Percentiles rank a stretch among this genome's conserved stretches.
phyloP scores from a whole-genome alignment of 92 coral and sea anemone genomes.

The Paramuricea clavata region DNA sequence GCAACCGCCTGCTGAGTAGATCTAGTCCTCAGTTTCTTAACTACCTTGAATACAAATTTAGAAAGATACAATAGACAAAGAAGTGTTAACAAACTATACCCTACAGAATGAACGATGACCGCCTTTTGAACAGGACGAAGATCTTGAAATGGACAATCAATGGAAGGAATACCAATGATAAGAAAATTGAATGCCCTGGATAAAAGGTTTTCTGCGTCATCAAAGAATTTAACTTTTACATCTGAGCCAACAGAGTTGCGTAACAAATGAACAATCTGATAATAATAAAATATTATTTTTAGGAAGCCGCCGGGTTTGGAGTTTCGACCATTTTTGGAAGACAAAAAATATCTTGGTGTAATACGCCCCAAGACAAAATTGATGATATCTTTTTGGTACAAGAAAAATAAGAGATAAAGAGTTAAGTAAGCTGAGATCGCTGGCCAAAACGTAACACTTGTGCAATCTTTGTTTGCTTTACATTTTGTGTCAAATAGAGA shows the following conservation, averaged over 20 bases:
- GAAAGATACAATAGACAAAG: too few relatives aligned
- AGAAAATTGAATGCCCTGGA: not conserved
- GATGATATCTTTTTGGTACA: slow-evolving; percentile 5
- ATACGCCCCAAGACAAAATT: not conserved
- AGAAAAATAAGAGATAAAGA: too few relatives aligned
- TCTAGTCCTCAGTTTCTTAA: not conserved
- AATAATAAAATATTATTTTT: slow-evolving; percentile 27
- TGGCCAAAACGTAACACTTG: not conserved
- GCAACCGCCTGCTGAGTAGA: too few relatives aligned
- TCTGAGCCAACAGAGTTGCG: slow-evolving; percentile 8
- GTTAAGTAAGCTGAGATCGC: too few relatives aligned
- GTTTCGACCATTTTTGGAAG: not conserved
- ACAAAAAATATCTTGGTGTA: not conserved
- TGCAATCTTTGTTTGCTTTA: slow-evolving; percentile 13
- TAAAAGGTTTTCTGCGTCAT: not conserved
- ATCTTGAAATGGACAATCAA: slow-evolving; percentile 26
- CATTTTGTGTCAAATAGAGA: slow-evolving; percentile 20
- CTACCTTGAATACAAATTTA: not conserved
- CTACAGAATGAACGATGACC: not conserved
- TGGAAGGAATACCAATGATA: too few relatives aligned
- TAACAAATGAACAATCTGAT: too few relatives aligned
- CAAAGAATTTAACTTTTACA: not conserved
- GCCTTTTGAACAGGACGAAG: slow-evolving; percentile 1
- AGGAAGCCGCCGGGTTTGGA: slow-evolving; percentile 5
- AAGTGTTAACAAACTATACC: too few relatives aligned